A percentile compares a stretch with the other conserved stretches of the same genome.
Conservation (phyloP, 2,888 invertebrate species). For the Eupithecia subfuscata region DNA sequence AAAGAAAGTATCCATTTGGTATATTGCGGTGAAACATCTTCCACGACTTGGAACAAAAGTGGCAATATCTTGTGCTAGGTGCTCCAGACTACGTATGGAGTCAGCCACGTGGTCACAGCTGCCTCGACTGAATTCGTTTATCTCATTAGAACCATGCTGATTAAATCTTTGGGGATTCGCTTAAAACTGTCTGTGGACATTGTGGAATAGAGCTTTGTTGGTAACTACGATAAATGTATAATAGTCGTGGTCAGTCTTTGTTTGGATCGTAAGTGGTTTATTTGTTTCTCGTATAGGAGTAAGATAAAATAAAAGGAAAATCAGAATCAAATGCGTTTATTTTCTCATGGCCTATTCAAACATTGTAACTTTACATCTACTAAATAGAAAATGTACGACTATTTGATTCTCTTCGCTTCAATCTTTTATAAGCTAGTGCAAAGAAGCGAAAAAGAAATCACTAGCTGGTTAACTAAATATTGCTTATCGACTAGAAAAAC, state of each 20-base stretch:
- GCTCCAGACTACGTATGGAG: neutral
- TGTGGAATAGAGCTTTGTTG: neutral
- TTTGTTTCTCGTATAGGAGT: neutral
- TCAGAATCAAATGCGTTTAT: no score
- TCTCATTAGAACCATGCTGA: slow-evolving; percentile 3
- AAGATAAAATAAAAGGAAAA: no score
- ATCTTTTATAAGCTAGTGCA: no score
- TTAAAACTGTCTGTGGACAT: slow-evolving; percentile 1
- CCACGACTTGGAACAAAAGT: neutral
- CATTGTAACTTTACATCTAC: no score
- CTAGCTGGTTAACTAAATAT: no score
- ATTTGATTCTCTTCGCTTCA: no score
- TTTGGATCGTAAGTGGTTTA: slow-evolving; percentile 2
- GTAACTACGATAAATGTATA: neutral
- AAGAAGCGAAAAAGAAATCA: no score
- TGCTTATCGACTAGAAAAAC: no score
- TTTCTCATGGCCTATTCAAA: no score
- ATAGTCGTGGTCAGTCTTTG: neutral
- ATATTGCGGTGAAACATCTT: neutral
- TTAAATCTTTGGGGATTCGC: slow-evolving; percentile 5
- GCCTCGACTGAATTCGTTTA: neutral
- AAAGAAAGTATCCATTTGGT: neutral
- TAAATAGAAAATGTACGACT: no score
- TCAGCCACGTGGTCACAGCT: slow-evolving; percentile 1
- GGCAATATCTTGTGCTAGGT: neutral